Base-by-base conservation (phyloP, 2,113 vertebrate species). In the Triplophysa rosa region DNA sequence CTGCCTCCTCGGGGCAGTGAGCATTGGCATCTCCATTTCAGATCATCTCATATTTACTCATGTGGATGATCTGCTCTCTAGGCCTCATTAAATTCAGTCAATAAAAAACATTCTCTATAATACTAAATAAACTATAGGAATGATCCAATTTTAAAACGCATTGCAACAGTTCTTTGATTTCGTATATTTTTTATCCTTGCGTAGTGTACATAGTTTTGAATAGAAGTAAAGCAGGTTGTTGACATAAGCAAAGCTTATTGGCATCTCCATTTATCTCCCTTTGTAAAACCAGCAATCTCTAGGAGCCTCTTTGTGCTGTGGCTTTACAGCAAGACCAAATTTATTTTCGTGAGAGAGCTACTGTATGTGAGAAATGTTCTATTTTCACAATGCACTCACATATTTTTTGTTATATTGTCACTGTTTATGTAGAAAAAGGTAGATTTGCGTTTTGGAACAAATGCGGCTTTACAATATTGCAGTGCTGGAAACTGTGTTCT, bases 341-440 rank as follows among this genome's bases (percentile, higher is more conserved):
- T 79, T 71, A 65, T 72, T 64, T 79, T 79, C 14, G 65, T 10
- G 26, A 63, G 61, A 58, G 12, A 11, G 56, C n/a, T 9, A 29
- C 29, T 29, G 29, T 29, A 17, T 47, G 12, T 12, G n/a, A 2
- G 12, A 47, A 9, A 9, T 11, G 2, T 8, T 19, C 40, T 78
- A 7, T 56, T 7, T 1, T 33, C 67, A 70, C 26, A 54, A 54
- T 33, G n/a, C 49, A 33, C 19, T 6, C 10, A 8, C 45, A 45
- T 24, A 16, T 37, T 37, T 37, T 29, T 29, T 29, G n/a, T n/a
- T n/a, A n/a, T n/a, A 4, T 4, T 37, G 33, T 8, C 6, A 24
- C 42, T 16, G 4, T 26, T 66, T 6, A 52, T 29, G 26, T 23
- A 66, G 16, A 54, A 54, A 70, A 56, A 70, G 1, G 29, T 71